A percentile compares a stretch with the other conserved stretches of the same genome.
phyloP scores from a whole-genome alignment of 2,113 vertebrate species.

The Baryphthengus martii region DNA sequence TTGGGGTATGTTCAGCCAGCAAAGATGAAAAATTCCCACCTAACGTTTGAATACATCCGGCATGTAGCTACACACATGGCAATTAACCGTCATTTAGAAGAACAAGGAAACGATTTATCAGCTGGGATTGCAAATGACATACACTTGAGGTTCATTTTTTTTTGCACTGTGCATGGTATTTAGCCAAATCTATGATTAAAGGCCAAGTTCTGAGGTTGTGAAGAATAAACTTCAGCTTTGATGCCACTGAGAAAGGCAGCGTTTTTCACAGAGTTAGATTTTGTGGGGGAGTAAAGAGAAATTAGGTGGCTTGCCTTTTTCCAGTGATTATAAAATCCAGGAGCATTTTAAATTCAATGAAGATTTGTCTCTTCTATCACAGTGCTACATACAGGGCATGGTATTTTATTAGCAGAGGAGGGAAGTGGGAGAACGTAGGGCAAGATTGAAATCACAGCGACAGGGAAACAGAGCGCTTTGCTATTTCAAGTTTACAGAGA shows the following conservation, averaged over 20 bases:
- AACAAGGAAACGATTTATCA: constrained; percentile 30
- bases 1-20: fast-evolving
- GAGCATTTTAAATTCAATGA: background rate
- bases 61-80: background rate
- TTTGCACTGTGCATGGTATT: background rate
- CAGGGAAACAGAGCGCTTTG: background rate
- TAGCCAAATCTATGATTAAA: constrained; percentile 13
- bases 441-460: background rate
- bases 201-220: background rate
- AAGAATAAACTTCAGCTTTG: constrained; percentile 6
- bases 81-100: constrained; percentile 11
- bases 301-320: background rate
- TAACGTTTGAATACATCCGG: background rate
- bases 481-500: background rate
- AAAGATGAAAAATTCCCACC: background rate
- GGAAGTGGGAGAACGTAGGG: background rate
- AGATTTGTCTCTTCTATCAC: background rate
- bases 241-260: background rate
- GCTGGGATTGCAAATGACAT: background rate
- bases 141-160: background rate
- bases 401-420: background rate
- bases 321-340: background rate
- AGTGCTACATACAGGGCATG: background rate
- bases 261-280: background rate
- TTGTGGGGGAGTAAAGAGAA: background rate